phyloP scores from a whole-genome alignment of 2,113 vertebrate species.

The Corvus cornix region DNA sequence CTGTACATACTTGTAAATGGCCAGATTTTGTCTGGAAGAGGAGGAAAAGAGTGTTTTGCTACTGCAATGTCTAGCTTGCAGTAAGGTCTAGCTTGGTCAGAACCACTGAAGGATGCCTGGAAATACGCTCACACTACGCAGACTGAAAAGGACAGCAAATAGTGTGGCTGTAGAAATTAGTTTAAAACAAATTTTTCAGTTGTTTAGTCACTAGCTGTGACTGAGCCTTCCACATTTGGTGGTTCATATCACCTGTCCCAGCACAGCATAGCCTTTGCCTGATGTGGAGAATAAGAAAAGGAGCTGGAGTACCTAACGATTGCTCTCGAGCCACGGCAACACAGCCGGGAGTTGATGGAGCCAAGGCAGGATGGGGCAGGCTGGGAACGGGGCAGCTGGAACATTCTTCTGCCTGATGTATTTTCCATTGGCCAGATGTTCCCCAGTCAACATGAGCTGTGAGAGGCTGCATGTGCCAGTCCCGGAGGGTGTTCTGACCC shows the following conservation, averaged over 20 bases:
- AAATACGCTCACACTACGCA: neutral
- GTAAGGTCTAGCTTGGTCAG: neutral
- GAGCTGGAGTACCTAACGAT: neutral
- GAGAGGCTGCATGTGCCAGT: neutral
- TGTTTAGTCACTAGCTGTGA: neutral
- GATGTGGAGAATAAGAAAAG: neutral
- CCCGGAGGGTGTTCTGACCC: constrained; percentile 53
- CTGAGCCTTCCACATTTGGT: neutral
- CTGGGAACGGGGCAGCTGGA: neutral
- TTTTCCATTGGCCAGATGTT: constrained; percentile 58
- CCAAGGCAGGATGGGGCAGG: neutral
- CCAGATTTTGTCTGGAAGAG: neutral
- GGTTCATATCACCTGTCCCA: neutral
- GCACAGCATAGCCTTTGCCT: neutral
- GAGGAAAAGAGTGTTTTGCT: neutral
- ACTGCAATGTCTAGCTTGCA: neutral
- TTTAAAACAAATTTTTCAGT: neutral
- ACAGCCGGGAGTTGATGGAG: neutral
- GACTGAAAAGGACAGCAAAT: neutral
- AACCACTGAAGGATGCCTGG: neutral
- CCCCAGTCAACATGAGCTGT: neutral
- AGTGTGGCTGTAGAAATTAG: neutral
- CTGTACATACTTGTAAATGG: neutral
- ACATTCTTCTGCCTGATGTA: constrained; percentile 24
- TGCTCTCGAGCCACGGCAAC: accelerated